These are phyloP conservation scores for Coendou prehensilis DNA, from an alignment of 2,797 vertebrate genomes.

Conservation along the genomic window DNA sequence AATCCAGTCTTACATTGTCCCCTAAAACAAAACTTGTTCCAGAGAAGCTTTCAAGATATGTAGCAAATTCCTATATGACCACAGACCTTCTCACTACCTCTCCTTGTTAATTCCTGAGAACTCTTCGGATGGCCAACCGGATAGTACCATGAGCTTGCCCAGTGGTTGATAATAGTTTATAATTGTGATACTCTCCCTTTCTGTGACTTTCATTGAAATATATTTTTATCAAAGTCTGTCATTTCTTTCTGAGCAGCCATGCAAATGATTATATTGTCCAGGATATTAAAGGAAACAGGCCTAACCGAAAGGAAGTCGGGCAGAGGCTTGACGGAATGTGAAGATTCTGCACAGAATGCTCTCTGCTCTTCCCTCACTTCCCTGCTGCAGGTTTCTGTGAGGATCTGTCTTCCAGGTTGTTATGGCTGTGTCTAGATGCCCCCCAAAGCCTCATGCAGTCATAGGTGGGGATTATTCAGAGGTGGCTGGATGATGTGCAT, in stretches of 20 bases:
- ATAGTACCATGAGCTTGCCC: not conserved
- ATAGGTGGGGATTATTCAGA: not conserved
- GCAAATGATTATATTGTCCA: conserved; percentile 48
- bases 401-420: not conserved
- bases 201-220: conserved; percentile 66
- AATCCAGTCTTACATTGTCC: conserved; percentile 70
- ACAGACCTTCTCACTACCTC: conserved; percentile 67
- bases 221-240: conserved; percentile 57
- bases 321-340: conserved; percentile 33
- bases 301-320: conserved; percentile 59
- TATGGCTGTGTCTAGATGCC: not conserved
- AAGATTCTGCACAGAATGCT: not conserved
- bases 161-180: not conserved
- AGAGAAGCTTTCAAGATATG: conserved; percentile 76
- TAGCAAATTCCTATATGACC: conserved; percentile 66
- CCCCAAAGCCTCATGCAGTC: not conserved
- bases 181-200: conserved; percentile 41
- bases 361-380: not conserved
- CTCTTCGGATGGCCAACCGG: not conserved
- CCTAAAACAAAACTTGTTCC: conserved; percentile 73
- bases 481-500: not conserved
- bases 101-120: conserved; percentile 68
- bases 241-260: conserved; percentile 60
- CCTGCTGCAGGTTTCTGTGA: conserved; percentile 5
- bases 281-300: conserved; percentile 66